These are phyloP conservation scores for Corythornis cristatus DNA, from an alignment of 2,113 vertebrate genomes.

Conservation along the genomic window DNA sequence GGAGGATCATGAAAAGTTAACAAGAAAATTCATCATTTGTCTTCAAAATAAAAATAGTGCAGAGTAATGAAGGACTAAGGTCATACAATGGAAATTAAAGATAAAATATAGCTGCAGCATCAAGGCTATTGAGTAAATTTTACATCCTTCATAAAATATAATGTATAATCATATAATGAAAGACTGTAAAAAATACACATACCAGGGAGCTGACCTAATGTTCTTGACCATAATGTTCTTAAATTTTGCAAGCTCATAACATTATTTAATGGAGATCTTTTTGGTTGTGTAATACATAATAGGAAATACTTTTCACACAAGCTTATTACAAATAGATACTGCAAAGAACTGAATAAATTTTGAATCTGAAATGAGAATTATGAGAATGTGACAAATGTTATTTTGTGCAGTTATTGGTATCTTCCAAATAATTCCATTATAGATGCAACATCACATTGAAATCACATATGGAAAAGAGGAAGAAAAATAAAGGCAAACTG, in stretches of 20 bases:
- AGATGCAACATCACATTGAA: neutral
- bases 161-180: neutral
- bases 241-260: neutral
- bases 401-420: neutral
- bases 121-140: neutral
- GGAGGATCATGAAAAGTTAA: neutral
- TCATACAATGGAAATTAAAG: neutral
- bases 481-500: neutral
- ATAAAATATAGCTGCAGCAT: neutral
- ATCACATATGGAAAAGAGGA: neutral
- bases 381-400: neutral
- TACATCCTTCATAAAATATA: conserved; percentile 12
- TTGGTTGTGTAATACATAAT: neutral
- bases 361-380: neutral
- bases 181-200: neutral
- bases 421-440: neutral
- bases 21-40: neutral
- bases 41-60: neutral
- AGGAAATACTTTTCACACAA: neutral
- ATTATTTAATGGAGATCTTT: neutral
- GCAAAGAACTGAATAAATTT: neutral
- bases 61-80: neutral
- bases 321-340: neutral
- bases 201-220: neutral
- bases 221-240: neutral